Conservation (phyloP, 2,797 vertebrate species). For the Meriones psammophilus region DNA sequence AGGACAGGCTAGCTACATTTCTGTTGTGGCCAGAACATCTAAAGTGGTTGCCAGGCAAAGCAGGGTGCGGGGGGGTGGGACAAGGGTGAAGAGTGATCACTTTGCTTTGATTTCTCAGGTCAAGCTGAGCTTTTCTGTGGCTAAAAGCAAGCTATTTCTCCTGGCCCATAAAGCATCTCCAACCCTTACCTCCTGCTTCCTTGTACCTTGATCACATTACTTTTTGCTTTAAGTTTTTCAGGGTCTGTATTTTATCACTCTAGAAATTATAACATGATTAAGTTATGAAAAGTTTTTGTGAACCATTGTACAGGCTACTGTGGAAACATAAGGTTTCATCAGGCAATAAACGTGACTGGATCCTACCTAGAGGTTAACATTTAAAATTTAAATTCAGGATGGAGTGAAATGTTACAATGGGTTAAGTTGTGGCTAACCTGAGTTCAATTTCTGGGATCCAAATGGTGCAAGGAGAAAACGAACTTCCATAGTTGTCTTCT, state of each 20-base stretch:
- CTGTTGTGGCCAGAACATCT: constrained; percentile 25
- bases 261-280: constrained; percentile 33
- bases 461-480: too few relatives aligned
- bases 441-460: too few relatives aligned
- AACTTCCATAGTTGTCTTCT: too few relatives aligned
- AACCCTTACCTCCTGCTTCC: neutral
- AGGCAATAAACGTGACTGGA: neutral
- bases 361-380: neutral
- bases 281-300: neutral
- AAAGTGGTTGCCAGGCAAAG: constrained; percentile 9
- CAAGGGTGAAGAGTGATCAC: neutral
- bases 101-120: neutral
- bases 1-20: neutral
- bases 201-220: neutral
- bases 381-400: neutral
- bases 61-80: neutral
- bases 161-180: neutral
- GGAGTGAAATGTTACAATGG: too few relatives aligned
- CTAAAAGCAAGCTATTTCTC: neutral
- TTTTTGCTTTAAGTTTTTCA: constrained; percentile 10
- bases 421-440: too few relatives aligned
- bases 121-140: neutral
- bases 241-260: neutral
- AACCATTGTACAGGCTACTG: neutral
- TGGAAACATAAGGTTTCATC: neutral